Conservation (phyloP, 2,797 vertebrate species). For the Gymnoscopelus microlampas region DNA sequence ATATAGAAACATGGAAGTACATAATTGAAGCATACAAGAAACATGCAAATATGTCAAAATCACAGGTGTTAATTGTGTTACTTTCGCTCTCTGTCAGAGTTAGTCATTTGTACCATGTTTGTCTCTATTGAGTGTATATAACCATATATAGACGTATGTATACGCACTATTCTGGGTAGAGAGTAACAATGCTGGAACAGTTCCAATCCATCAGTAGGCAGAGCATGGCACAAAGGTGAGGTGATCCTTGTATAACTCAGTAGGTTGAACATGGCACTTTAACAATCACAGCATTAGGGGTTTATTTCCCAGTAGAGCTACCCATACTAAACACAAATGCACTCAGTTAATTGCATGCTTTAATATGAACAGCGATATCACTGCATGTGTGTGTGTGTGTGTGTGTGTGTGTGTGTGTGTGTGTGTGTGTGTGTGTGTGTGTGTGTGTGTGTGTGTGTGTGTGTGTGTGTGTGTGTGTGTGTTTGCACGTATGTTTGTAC, state of each 20-base stretch:
- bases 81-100: no score
- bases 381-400: no score
- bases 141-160: no score
- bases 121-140: no score
- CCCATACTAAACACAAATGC: slow-evolving; percentile 19
- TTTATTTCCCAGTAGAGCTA: slow-evolving; percentile 18
- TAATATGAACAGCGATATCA: background rate
- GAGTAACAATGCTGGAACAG: no score
- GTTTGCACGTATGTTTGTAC: background rate
- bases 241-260: background rate
- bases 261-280: background rate
- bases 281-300: slow-evolving; percentile 3
- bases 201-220: no score
- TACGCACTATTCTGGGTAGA: no score
- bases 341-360: background rate
- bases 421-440: background rate
- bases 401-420: no score
- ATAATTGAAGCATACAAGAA: slow-evolving; percentile 32
- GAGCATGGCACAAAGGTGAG: no score
- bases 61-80: no score
- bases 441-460: slow-evolving; percentile 15
- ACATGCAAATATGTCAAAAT: background rate
- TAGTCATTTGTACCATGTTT: no score
- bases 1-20: slow-evolving; percentile 38
- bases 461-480: no score